These are phyloP conservation scores for Callinectes sapidus DNA, from an alignment of 2,888 invertebrate genomes.

Conservation along the genomic window DNA sequence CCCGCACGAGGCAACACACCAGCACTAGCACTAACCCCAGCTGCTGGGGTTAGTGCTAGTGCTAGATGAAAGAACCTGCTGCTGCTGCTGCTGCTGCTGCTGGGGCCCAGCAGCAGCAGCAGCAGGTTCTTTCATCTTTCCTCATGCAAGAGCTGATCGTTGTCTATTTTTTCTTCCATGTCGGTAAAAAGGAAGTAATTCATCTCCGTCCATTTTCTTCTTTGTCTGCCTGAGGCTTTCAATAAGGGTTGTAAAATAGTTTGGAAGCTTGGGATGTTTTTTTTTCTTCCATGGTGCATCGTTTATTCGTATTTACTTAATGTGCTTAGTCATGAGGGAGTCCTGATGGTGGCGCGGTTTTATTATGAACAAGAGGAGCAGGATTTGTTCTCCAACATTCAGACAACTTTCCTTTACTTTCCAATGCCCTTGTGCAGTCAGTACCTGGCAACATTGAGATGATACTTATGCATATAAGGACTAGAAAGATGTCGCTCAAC, in stretches of 20 bases:
- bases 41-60: no score
- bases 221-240: no score
- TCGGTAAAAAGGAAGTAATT: not conserved
- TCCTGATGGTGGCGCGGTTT: not conserved
- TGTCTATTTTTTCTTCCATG: not conserved
- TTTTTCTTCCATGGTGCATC: not conserved
- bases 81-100: no score
- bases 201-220: not conserved
- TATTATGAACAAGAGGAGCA: not conserved
- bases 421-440: not conserved
- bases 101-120: no score
- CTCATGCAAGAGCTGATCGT: not conserved
- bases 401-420: not conserved
- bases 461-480: not conserved
- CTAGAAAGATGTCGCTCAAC: not conserved
- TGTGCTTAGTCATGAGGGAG: not conserved
- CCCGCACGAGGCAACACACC: no score
- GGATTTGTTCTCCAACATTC: not conserved
- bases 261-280: not conserved
- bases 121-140: no score
- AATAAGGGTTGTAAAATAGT: not conserved
- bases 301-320: not conserved
- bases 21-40: no score
- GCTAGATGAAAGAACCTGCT: no score
- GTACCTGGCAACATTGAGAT: not conserved